These are phyloP conservation scores for Brachylomia viminalis DNA, from an alignment of 2,888 invertebrate species.

Conservation along the genomic window DNA sequence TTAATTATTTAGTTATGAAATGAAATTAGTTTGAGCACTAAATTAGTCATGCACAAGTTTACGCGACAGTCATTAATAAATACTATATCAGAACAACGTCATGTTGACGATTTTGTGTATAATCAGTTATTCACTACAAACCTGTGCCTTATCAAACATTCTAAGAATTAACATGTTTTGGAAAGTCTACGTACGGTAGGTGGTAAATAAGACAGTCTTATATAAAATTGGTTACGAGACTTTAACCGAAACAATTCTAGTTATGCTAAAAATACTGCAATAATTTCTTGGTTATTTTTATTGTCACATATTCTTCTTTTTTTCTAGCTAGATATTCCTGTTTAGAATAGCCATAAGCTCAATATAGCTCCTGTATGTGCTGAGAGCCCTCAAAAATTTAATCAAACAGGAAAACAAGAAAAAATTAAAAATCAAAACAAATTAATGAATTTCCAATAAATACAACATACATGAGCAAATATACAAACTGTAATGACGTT, in stretches of 20 bases:
- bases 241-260: not conserved
- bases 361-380: not conserved
- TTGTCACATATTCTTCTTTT: not conserved
- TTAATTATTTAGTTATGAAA: constrained; percentile 38
- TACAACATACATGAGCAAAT: constrained; percentile 29
- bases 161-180: constrained; percentile 27
- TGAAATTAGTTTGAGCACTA: constrained; percentile 9
- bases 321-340: not conserved
- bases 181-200: not conserved
- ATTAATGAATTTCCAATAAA: not conserved
- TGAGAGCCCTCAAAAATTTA: not conserved
- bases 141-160: constrained; percentile 20
- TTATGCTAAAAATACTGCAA: not conserved
- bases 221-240: not conserved
- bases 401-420: not conserved
- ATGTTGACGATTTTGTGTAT: constrained; percentile 39
- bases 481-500: constrained; percentile 11
- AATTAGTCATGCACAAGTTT: constrained; percentile 32
- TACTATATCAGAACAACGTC: constrained; percentile 35
- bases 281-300: not conserved
- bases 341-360: not conserved
- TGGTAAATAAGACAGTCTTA: constrained; percentile 18
- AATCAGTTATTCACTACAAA: constrained; percentile 48
- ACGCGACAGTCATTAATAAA: constrained; percentile 15
- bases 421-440: constrained; percentile 8